These are phyloP conservation scores for Oxytorus armatus DNA, from an alignment of 2,888 invertebrate species.

Conservation along the genomic window DNA sequence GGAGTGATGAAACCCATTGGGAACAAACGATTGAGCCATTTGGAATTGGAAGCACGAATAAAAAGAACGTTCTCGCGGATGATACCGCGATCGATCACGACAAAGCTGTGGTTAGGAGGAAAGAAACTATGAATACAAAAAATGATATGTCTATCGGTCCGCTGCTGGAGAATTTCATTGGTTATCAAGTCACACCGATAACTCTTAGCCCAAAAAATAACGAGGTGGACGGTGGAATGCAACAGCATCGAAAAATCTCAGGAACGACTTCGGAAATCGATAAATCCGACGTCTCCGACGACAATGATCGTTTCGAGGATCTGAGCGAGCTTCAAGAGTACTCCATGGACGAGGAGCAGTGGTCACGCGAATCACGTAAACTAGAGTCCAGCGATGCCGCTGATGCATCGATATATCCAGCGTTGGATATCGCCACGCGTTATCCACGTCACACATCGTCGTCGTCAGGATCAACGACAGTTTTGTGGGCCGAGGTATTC, in stretches of 20 bases:
- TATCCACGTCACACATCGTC: constrained; percentile 71
- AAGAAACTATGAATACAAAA: constrained; percentile 27
- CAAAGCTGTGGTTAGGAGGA: constrained; percentile 35
- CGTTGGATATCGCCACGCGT: constrained; percentile 52
- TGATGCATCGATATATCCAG: constrained; percentile 59
- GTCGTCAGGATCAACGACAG: constrained; percentile 59
- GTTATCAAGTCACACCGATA: constrained; percentile 67
- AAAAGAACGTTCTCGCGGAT: constrained; percentile 13
- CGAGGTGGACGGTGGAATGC: background rate
- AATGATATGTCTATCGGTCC: constrained; percentile 31
- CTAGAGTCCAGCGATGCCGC: constrained; percentile 29
- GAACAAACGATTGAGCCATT: constrained; percentile 17
- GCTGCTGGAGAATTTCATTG: constrained; percentile 58
- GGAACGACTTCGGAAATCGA: constrained; percentile 19
- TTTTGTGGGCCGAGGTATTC: constrained; percentile 60
- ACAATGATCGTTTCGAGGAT: constrained; percentile 67
- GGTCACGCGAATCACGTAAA: constrained; percentile 50
- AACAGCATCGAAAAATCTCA: constrained; percentile 2
- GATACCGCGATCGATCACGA: constrained; percentile 27
- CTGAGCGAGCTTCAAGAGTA: constrained; percentile 63
- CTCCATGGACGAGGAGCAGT: constrained; percentile 56
- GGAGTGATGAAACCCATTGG: constrained; percentile 8
- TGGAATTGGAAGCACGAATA: constrained; percentile 34
- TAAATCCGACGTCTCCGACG: constrained; percentile 4
- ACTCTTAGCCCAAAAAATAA: constrained; percentile 19